Percentiles rank a stretch among this genome's conserved stretches.
phyloP scores from a whole-genome alignment of 2,888 invertebrate species.

The Carpatolechia fugitivella region DNA sequence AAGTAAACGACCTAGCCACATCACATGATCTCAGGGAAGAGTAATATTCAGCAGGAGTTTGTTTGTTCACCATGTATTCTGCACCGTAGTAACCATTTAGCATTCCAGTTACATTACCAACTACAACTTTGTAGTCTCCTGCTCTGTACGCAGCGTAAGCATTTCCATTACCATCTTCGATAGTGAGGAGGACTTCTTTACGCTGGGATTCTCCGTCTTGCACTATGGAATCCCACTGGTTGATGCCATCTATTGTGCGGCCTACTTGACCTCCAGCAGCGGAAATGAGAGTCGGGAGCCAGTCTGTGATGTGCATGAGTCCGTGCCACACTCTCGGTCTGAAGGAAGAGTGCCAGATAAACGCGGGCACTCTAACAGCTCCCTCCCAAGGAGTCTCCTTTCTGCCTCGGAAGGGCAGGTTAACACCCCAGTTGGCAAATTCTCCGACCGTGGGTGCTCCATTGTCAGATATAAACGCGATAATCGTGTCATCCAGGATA shows the following conservation, averaged over 20 bases:
- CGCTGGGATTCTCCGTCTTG: slow-evolving; percentile 65
- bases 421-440: slow-evolving; percentile 87
- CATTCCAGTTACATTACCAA: slow-evolving; percentile 72
- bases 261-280: slow-evolving; percentile 54
- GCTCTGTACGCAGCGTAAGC: slow-evolving; percentile 77
- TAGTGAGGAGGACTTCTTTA: slow-evolving; percentile 78
- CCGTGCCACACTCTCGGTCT: slow-evolving; percentile 81
- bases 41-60: slow-evolving; percentile 53
- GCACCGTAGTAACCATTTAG: slow-evolving; percentile 61
- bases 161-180: slow-evolving; percentile 74
- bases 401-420: slow-evolving; percentile 88
- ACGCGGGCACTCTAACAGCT: slow-evolving; percentile 86
- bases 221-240: slow-evolving; percentile 83
- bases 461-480: slow-evolving; percentile 94
- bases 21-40: slow-evolving; percentile 45
- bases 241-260: slow-evolving; percentile 81
- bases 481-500: slow-evolving; percentile 89
- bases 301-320: slow-evolving; percentile 89
- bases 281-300: slow-evolving; percentile 85
- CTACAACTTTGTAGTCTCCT: slow-evolving; percentile 82
- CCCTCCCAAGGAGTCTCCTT: slow-evolving; percentile 93
- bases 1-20: slow-evolving; percentile 50
- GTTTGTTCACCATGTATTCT: slow-evolving; percentile 49
- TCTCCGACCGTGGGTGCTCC: slow-evolving; percentile 89
- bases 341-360: slow-evolving; percentile 81